Evolutionary conservation across 1,140 invertebrate species (phyloP), one percentile per base, ranked within the genome.

Genomic region (Drosophila pallidifrons): DNA sequence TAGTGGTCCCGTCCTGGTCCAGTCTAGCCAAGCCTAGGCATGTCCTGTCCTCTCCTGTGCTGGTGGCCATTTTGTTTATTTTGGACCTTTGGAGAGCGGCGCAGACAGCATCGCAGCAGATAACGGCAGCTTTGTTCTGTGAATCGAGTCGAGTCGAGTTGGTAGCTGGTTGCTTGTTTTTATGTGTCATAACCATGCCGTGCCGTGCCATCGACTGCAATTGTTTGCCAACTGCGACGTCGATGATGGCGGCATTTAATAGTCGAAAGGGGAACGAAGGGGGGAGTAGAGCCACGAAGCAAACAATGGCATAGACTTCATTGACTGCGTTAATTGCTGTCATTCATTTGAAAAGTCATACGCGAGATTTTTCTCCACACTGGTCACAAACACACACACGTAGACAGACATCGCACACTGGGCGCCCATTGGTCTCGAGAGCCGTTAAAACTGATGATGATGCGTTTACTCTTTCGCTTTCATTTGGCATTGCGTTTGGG

Each of bases 281-380:
- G 15, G 15, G 32, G 73, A 20, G 13, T 7, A 4, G 61, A 65
- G 59, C 43, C 32, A n/a, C 1, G 41, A 11, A 52, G 65, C 86
- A 89, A 85, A 88, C 86, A 88, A 88, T 88, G 52, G 75, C 71
- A 46, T 52, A 61, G 81, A 75, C 85, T 90, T 81, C 85, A 88
- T 88, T 88, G 85, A 89, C 85, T 88, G 77, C 81, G 85, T 89
- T 88, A 88, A 88, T 88, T 88, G 85, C 85, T 85, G 85, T 89
- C 85, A 88, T 88, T 88, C 85, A 89, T 89, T 88, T 83, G 83
- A 89, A 83, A 87, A 83, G 81, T 89, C 83, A 88, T 88, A 81
- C 57, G 65, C 74, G 79, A 64, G 59, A 86, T 78, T 81, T 85
- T 86, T 30, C 25, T 43, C 10, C 51, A 11, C 35, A 25, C 7